Conservation (phyloP, 2,113 vertebrate genomes). For the Psittacus erithacus region DNA sequence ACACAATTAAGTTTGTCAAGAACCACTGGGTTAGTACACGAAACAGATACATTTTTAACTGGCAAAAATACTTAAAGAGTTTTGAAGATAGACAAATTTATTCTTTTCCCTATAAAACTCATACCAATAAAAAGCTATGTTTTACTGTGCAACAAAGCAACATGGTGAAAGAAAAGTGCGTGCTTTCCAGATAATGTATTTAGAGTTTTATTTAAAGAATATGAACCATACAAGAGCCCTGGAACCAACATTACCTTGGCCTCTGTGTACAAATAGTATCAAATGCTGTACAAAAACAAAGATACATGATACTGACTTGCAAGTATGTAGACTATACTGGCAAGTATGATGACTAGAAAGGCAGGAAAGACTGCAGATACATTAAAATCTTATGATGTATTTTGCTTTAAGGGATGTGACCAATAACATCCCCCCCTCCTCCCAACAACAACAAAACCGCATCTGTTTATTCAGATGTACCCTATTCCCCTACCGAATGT, state of each 20-base stretch:
- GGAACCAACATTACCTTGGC: constrained; percentile 39
- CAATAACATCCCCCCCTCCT: background rate
- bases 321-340: constrained; percentile 47
- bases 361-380: constrained; percentile 15
- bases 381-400: background rate
- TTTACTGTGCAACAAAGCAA: background rate
- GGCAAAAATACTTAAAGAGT: background rate
- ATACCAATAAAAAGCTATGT: background rate
- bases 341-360: constrained; percentile 34
- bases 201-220: constrained; percentile 62
- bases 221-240: constrained; percentile 34
- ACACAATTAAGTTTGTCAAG: background rate
- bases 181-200: constrained; percentile 50
- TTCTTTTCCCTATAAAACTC: background rate
- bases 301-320: constrained; percentile 49
- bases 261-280: constrained; percentile 58
- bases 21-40: rapidly evolving
- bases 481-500: background rate
- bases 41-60: background rate
- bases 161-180: background rate
- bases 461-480: background rate
- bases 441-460: background rate
- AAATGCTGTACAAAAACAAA: constrained; percentile 57
- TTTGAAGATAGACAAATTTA: background rate
- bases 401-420: background rate